Evolutionary conservation across 2,888 invertebrate species (phyloP).

Genomic region (Spodoptera picta): DNA sequence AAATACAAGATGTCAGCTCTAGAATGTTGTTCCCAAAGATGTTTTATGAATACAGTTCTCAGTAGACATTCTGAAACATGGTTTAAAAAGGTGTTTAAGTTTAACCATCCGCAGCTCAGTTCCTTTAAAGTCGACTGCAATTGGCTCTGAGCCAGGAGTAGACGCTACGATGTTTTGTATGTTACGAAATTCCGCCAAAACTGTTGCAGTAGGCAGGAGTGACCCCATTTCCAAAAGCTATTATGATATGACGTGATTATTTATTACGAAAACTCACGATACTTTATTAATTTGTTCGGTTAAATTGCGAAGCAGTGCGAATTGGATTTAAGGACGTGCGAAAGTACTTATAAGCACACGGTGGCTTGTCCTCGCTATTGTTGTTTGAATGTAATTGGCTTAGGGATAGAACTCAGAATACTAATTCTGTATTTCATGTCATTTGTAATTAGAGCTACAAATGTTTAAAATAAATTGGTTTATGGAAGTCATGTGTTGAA

Average conservation of each 20-base stretch:
- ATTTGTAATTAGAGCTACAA: constrained; percentile 9
- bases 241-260: constrained; percentile 61
- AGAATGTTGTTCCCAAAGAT: constrained; percentile 2
- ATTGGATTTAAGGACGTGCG: constrained; percentile 38
- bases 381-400: constrained; percentile 17
- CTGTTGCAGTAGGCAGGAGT: constrained; percentile 79
- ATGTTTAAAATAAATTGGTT: not conserved
- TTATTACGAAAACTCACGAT: constrained; percentile 45
- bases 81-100: constrained; percentile 61
- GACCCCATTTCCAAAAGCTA: constrained; percentile 76
- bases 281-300: constrained; percentile 33
- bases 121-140: constrained; percentile 67
- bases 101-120: constrained; percentile 55
- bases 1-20: constrained; percentile 5
- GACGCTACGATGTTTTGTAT: constrained; percentile 77
- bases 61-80: constrained; percentile 30
- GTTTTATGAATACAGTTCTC: constrained; percentile 16
- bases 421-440: constrained; percentile 1
- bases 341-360: constrained; percentile 23
- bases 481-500: not conserved
- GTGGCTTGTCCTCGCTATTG: constrained; percentile 16
- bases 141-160: constrained; percentile 76
- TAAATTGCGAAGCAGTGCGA: constrained; percentile 31
- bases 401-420: constrained; percentile 5
- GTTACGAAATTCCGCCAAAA: constrained; percentile 87